Evolutionary conservation across 2,797 vertebrate species (phyloP).

Genomic region (Philypnodon macrostomus): DNA sequence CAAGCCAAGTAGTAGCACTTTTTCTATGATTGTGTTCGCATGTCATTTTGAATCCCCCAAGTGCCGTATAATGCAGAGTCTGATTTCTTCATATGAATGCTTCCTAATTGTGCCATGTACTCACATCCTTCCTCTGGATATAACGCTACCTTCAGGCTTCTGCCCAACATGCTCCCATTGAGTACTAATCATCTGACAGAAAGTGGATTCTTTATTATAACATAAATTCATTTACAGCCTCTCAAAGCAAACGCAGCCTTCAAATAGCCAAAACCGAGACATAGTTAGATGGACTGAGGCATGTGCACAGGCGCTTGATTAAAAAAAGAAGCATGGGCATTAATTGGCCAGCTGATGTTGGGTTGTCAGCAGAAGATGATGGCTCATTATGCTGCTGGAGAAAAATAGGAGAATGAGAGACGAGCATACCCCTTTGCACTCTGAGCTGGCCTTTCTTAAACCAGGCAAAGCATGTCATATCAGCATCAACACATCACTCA

Average conservation of each 20-base stretch:
- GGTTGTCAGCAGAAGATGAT: constrained; percentile 69
- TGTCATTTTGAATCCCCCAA: constrained; percentile 34
- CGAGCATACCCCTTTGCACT: constrained; percentile 40
- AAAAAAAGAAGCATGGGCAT: constrained; percentile 65
- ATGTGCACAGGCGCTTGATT: constrained; percentile 65
- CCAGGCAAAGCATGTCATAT: constrained; percentile 55
- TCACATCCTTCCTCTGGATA: constrained; percentile 36
- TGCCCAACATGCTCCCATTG: constrained; percentile 52
- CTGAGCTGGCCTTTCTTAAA: constrained; percentile 53
- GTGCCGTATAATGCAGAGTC: constrained; percentile 31
- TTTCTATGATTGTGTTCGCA: constrained; percentile 23
- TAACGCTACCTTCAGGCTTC: constrained; percentile 59
- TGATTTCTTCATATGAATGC: constrained; percentile 25
- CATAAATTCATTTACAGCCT: constrained; percentile 56
- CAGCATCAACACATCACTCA: constrained; percentile 58
- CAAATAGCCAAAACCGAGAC: constrained; percentile 47
- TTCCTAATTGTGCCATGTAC: constrained; percentile 46
- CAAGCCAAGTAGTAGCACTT: constrained; percentile 23
- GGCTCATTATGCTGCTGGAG: constrained; percentile 64
- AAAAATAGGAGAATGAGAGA: constrained; percentile 52
- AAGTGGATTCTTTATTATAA: constrained; percentile 57
- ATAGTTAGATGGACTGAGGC: constrained; percentile 64
- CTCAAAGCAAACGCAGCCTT: constrained; percentile 36
- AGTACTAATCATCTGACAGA: constrained; percentile 61
- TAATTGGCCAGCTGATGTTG: constrained; percentile 72